phyloP scores from a whole-genome alignment of 2,113 vertebrate genomes.

The Epinephelus lanceolatus region DNA sequence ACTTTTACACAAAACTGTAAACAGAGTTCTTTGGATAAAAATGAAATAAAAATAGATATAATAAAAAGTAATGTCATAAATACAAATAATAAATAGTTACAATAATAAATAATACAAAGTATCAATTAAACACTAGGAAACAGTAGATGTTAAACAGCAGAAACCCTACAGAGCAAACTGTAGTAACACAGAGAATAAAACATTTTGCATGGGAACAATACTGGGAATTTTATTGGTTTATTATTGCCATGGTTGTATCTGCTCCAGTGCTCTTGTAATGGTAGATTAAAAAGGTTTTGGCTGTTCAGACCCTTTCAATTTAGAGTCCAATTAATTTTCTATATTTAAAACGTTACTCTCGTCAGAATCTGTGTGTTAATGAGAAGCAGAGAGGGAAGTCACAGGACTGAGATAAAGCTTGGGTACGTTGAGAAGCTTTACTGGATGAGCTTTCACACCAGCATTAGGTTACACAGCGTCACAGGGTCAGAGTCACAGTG shows the following conservation, averaged over 20 bases:
- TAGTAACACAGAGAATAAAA: not conserved
- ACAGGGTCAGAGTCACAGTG: not conserved
- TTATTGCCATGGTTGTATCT: conserved; percentile 19
- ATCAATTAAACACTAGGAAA: not conserved
- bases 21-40: not conserved
- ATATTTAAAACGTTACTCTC: conserved; percentile 22
- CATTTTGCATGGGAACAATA: not conserved
- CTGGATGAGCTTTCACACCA: conserved; percentile 18
- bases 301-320: not conserved
- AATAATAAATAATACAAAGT: not conserved
- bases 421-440: not conserved
- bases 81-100: no score
- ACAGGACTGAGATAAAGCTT: not conserved
- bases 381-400: not conserved
- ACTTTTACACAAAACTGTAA: not conserved
- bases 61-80: no score
- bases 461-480: conserved; percentile 20
- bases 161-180: not conserved
- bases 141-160: not conserved
- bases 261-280: conserved; percentile 4
- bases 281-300: conserved; percentile 10
- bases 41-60: no score
- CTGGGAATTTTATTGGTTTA: conserved; percentile 6
- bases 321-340: not conserved
- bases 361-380: conserved; percentile 5